These are phyloP conservation scores for Protobothrops flavoviridis DNA, from an alignment of 2,113 vertebrate species.

Conservation along the genomic window DNA sequence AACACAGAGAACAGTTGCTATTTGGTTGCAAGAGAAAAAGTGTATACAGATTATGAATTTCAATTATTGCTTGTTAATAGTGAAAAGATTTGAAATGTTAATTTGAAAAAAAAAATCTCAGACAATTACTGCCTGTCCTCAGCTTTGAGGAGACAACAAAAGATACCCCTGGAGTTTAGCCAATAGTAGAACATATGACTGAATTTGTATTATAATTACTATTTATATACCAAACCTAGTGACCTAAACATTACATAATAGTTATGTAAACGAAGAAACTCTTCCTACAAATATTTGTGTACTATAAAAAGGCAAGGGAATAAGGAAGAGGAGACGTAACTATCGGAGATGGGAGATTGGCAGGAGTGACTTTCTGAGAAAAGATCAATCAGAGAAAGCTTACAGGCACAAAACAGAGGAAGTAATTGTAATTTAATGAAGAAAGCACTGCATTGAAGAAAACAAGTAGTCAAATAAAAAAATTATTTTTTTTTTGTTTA, in stretches of 20 bases:
- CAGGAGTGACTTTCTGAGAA: not conserved
- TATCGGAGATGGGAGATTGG: not conserved
- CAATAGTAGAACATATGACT: not conserved
- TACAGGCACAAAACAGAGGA: not conserved
- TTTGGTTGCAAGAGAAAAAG: too few species aligned
- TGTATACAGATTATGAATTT: not conserved
- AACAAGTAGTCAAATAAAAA: not conserved
- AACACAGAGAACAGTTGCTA: not conserved
- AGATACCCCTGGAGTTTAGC: not conserved
- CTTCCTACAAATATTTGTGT: not conserved
- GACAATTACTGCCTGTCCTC: too few species aligned
- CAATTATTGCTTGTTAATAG: too few species aligned
- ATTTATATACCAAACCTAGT: not conserved
- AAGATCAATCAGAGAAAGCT: not conserved
- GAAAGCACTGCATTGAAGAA: not conserved
- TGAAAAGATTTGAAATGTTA: too few species aligned
- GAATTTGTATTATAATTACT: not conserved
- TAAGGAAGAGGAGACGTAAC: not conserved
- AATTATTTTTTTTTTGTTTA: too few species aligned
- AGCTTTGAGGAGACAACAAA: not conserved
- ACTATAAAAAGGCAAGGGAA: not conserved
- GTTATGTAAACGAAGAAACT: not conserved
- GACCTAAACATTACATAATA: not conserved
- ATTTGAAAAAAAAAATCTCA: too few species aligned
- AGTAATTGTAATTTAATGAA: not conserved